A percentile compares a stretch with the other conserved stretches of the same genome.
Evolutionary conservation across 2,888 invertebrate genomes (phyloP).

Genomic region (Metalampra italica): DNA sequence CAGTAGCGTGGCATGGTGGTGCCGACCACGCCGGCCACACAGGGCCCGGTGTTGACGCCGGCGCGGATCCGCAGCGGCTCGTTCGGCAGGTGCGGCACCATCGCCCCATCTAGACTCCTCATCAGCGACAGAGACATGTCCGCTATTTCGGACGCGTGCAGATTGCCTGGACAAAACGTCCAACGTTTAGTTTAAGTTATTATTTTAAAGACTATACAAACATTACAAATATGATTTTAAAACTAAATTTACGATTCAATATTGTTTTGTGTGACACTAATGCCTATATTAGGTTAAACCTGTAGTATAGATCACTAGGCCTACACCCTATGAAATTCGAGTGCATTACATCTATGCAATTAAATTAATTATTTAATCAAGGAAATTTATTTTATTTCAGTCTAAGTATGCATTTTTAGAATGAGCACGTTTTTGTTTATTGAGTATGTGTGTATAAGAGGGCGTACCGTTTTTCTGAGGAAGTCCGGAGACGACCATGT

Average conservation of each 20-base stretch:
- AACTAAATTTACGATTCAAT: too few species aligned
- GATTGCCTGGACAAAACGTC: conserved; percentile 52
- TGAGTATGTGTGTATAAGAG: background rate
- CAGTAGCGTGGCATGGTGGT: conserved; percentile 81
- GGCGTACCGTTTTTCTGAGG: conserved; percentile 77
- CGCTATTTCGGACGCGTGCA: conserved; percentile 80
- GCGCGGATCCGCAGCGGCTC: conserved; percentile 73
- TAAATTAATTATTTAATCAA: too few species aligned
- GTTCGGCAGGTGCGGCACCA: conserved; percentile 73
- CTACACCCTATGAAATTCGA: too few species aligned
- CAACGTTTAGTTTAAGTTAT: background rate
- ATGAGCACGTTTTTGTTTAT: too few species aligned
- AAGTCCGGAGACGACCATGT: conserved; percentile 80
- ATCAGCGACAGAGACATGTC: conserved; percentile 79
- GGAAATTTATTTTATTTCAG: too few species aligned
- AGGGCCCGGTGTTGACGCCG: conserved; percentile 81
- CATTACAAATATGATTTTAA: too few species aligned
- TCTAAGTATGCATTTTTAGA: too few species aligned
- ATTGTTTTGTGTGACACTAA: too few species aligned
- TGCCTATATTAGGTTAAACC: too few species aligned
- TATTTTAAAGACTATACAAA: too few species aligned
- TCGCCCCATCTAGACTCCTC: conserved; percentile 68
- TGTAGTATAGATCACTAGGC: too few species aligned
- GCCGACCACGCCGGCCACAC: conserved; percentile 82
- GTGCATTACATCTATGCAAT: too few species aligned